Base-by-base conservation (phyloP, 2,888 invertebrate species). In the Tenodera sinensis region DNA sequence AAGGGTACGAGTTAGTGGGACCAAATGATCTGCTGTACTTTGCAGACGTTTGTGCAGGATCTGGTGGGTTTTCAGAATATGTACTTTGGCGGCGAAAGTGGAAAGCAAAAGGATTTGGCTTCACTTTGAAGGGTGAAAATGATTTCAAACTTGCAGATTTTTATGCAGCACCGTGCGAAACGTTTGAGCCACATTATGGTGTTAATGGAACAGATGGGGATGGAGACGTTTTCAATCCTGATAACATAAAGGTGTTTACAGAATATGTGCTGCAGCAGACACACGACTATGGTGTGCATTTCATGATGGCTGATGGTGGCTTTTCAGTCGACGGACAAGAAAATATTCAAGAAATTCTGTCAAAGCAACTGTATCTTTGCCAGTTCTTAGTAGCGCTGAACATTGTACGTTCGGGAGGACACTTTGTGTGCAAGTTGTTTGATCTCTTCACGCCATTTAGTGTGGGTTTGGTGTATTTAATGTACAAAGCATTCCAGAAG, bases 41-140 rank as follows among this genome's bases (percentile, higher is more conserved):
- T 94, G 98, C 98, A 28, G 99, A 99, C 93, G 97, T 99, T 1
- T 99, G 99, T 94, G 99, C 99, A n/a, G 99, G 98, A 0, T 98
- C 98, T 1, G 99, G 98, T 15, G 98, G 98, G 0, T 99, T 99
- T 93, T 97, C 98, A 9, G 99, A 99, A 93, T 99, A 99, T 93
- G 95, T 99, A 88, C 94, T 99, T 4, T 99, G 97, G 95, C 95
- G 97, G 89, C 97, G 96, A 91, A 95, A 96, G 83, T 98, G 97
- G 97, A 94, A 95, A 91, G 96, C 98, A 15, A 99, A 99, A 94
- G 99, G 98, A 30, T 99, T 99, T 93, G 99, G 99, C 4, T 97
- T 99, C 92, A 99, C 99, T 0, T 94, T 99, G 84, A 96, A 95
- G 93, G 96, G 96, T 1, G 94, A 95, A 20, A 96, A 97, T 93